Percentiles rank a stretch among this genome's conserved stretches.
phyloP scores from a whole-genome alignment of 1,140 invertebrate species.

The Xylocopa sonorina region DNA sequence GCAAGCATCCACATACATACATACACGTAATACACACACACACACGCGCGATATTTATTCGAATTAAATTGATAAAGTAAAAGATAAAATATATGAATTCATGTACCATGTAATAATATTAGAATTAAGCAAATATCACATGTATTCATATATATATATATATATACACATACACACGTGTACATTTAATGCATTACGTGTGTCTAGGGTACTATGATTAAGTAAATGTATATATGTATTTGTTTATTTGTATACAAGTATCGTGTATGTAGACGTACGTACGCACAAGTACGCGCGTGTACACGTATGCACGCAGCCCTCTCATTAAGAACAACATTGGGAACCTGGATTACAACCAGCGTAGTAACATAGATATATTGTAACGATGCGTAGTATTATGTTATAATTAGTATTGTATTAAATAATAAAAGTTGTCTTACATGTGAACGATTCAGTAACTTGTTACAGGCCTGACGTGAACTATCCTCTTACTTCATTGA shows the following conservation, averaged over 20 bases:
- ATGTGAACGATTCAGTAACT: conserved; percentile 63
- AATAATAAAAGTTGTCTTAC: conserved; percentile 81
- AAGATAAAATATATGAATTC: conserved; percentile 69
- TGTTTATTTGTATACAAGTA: conserved; percentile 57
- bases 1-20: too few relatives aligned
- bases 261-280: conserved; percentile 45
- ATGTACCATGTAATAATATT: conserved; percentile 72
- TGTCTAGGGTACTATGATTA: conserved; percentile 66
- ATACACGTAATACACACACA: conserved; percentile 63
- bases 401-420: conserved; percentile 79
- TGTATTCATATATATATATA: conserved; percentile 70
- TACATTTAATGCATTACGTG: conserved; percentile 53
- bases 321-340: conserved; percentile 63
- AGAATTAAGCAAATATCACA: conserved; percentile 72
- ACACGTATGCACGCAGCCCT: conserved; percentile 30
- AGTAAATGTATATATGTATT: conserved; percentile 70
- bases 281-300: conserved; percentile 17
- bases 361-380: conserved; percentile 77
- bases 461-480: background rate
- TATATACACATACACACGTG: conserved; percentile 68
- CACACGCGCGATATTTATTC: conserved; percentile 66
- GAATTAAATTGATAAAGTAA: conserved; percentile 68
- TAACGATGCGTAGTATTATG: conserved; percentile 78
- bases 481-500: too few relatives aligned
- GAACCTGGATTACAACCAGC: conserved; percentile 55